phyloP scores from a whole-genome alignment of 2,888 invertebrate species.

The Phytoseiulus persimilis region DNA sequence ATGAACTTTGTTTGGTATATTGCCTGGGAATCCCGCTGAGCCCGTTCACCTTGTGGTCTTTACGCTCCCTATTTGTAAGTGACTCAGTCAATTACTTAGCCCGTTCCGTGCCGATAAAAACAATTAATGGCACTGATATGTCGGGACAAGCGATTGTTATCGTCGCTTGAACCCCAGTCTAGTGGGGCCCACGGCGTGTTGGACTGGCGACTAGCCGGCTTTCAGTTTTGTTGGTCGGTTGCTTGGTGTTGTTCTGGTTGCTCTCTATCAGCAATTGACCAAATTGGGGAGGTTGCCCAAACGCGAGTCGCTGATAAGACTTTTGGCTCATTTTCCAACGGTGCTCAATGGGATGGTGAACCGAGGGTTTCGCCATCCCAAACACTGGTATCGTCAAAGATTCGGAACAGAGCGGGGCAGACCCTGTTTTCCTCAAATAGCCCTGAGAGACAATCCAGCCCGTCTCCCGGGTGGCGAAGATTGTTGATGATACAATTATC shows the following conservation, averaged over 20 bases:
- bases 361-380: too few relatives aligned
- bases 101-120: neutral
- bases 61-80: neutral
- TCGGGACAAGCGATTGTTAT: neutral
- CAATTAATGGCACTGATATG: neutral
- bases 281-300: neutral
- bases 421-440: too few relatives aligned
- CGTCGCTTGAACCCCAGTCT: neutral
- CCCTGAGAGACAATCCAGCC: too few relatives aligned
- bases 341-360: too few relatives aligned
- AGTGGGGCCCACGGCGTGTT: neutral
- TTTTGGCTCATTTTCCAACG: too few relatives aligned
- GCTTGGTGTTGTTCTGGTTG: neutral
- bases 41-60: neutral
- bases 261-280: neutral
- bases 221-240: neutral
- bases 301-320: neutral
- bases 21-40: neutral
- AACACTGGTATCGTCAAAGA: too few relatives aligned
- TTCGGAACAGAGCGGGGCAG: too few relatives aligned
- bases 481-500: too few relatives aligned
- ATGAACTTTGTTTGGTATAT: neutral
- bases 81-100: neutral
- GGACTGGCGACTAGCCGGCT: neutral
- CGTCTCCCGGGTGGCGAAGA: too few relatives aligned